A percentile compares a stretch with the other conserved stretches of the same genome.
These are phyloP conservation scores for Gopherus evgoodei DNA, from an alignment of 2,113 vertebrate genomes.

Conservation along the genomic window DNA sequence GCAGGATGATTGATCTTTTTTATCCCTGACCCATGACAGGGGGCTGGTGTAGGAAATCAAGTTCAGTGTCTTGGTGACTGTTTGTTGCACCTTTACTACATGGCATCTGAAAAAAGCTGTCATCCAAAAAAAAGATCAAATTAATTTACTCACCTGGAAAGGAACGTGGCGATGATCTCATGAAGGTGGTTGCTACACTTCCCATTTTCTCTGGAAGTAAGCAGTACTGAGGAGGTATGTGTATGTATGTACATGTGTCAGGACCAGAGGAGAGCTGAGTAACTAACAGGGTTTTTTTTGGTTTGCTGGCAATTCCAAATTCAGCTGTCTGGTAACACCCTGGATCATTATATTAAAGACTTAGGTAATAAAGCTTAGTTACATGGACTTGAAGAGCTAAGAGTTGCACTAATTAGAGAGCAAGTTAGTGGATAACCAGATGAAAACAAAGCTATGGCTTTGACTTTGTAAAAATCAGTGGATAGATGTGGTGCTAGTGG, in stretches of 20 bases:
- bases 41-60: neutral
- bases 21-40: neutral
- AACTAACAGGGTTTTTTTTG: neutral
- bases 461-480: neutral
- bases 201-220: neutral
- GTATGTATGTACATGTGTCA: neutral
- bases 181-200: neutral
- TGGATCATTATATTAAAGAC: accelerated
- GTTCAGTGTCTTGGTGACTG: neutral
- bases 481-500: neutral
- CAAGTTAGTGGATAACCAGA: neutral
- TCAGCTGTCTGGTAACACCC: neutral
- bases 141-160: neutral
- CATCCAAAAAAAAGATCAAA: neutral
- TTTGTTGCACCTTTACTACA: neutral
- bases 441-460: neutral
- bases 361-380: neutral
- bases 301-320: too few species aligned
- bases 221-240: neutral
- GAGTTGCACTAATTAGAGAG: neutral
- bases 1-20: neutral
- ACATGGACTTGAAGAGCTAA: neutral
- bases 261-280: neutral
- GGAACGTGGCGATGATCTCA: neutral
- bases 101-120: neutral